phyloP scores from a whole-genome alignment of 2,113 vertebrate species.

The Litocranius walleri region DNA sequence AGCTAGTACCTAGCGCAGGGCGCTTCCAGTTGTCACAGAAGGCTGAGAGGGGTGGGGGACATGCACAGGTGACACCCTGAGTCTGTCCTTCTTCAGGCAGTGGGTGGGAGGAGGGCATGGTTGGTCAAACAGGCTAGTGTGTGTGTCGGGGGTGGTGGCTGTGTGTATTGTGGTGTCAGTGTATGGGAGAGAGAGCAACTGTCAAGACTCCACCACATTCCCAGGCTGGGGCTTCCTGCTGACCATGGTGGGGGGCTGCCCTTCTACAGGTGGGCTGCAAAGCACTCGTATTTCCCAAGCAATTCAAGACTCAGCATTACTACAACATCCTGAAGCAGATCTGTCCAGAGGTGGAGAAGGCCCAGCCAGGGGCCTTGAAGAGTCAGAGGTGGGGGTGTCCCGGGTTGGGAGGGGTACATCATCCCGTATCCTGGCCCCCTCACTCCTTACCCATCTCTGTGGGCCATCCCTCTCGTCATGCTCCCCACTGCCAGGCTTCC shows the following conservation, averaged over 20 bases:
- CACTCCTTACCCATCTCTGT: background rate
- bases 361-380: conserved; percentile 85
- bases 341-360: conserved; percentile 90
- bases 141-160: background rate
- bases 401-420: accelerated
- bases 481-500: conserved; percentile 84
- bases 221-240: background rate
- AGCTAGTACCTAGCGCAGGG: background rate
- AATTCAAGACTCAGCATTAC: conserved; percentile 92
- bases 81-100: background rate
- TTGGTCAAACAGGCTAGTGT: background rate
- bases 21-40: background rate
- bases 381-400: conserved; percentile 85
- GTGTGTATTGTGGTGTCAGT: background rate
- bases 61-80: background rate
- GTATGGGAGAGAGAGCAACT: background rate
- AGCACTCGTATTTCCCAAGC: conserved; percentile 87
- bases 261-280: conserved; percentile 89
- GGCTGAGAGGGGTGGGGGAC: background rate
- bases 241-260: background rate
- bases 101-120: background rate
- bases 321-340: conserved; percentile 89
- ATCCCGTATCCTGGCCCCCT: background rate
- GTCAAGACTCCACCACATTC: background rate
- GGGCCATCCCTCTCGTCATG: background rate